A percentile compares a stretch with the other conserved stretches of the same genome.
Evolutionary conservation across 2,113 vertebrate species (phyloP).

Genomic region (Scomber scombrus): DNA sequence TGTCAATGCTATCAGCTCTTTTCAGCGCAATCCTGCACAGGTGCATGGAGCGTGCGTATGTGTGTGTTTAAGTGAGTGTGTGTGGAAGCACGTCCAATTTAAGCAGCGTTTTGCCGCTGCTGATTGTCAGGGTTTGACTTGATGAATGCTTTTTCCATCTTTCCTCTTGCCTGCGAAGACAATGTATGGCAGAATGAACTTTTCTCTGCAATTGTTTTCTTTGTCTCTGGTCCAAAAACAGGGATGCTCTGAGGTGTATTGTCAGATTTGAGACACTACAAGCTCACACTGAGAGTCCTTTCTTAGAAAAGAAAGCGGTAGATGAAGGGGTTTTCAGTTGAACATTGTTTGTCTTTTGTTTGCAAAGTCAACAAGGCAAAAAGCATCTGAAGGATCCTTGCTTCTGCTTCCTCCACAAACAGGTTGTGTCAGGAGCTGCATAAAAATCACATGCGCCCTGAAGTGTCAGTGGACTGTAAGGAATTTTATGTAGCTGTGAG

Average conservation of each 20-base stretch:
- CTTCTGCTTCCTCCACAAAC: conserved; percentile 19
- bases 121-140: not conserved
- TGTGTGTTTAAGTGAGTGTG: conserved; percentile 36
- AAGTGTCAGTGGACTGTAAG: not conserved
- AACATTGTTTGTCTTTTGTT: not conserved
- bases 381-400: not conserved
- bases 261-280: not conserved
- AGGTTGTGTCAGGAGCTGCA: conserved; percentile 28
- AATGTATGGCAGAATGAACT: not conserved
- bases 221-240: not conserved
- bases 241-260: not conserved
- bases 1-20: conserved; percentile 73
- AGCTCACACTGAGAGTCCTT: not conserved
- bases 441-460: conserved; percentile 35
- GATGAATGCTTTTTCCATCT: conserved; percentile 14
- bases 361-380: conserved; percentile 8
- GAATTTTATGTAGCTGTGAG: conserved; percentile 38
- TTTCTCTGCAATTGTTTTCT: not conserved
- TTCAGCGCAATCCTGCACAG: conserved; percentile 60
- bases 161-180: not conserved
- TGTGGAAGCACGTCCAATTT: conserved; percentile 24
- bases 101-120: conserved; percentile 14
- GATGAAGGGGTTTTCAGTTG: not conserved
- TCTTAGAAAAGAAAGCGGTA: not conserved
- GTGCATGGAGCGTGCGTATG: conserved; percentile 42